A percentile compares a stretch with the other conserved stretches of the same genome.
Conservation (phyloP, 1,140 invertebrate genomes). For the Tachypleus tridentatus region DNA sequence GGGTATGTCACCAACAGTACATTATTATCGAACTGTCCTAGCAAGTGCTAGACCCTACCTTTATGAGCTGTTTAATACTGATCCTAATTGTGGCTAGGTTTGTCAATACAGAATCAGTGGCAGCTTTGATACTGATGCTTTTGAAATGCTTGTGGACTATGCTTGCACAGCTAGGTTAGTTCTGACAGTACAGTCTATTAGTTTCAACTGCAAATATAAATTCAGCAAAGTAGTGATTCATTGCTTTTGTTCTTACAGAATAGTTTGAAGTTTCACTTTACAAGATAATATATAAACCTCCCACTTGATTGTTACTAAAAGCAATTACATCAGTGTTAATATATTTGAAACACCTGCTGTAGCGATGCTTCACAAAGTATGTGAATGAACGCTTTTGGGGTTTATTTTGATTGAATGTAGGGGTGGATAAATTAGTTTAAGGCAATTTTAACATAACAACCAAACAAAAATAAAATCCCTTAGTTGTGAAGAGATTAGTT, state of each 20-base stretch:
- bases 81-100: conserved; percentile 32
- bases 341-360: too few relatives aligned
- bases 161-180: conserved; percentile 56
- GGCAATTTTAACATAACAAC: too few relatives aligned
- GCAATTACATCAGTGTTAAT: too few relatives aligned
- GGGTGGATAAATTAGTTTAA: too few relatives aligned
- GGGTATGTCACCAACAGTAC: conserved; percentile 32
- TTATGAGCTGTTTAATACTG: conserved; percentile 57
- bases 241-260: too few relatives aligned
- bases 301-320: not conserved
- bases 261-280: not conserved
- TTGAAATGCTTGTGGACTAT: conserved; percentile 62
- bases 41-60: conserved; percentile 61
- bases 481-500: too few relatives aligned
- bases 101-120: conserved; percentile 50
- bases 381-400: too few relatives aligned
- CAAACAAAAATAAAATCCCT: too few relatives aligned
- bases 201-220: conserved; percentile 5
- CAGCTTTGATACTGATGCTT: conserved; percentile 50
- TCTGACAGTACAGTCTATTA: conserved; percentile 6
- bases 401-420: too few relatives aligned
- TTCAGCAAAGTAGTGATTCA: not conserved
- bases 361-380: too few relatives aligned
- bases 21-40: conserved; percentile 60
- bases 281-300: not conserved